Conservation (phyloP, 2,113 vertebrate species). For the Saguinus midas region DNA sequence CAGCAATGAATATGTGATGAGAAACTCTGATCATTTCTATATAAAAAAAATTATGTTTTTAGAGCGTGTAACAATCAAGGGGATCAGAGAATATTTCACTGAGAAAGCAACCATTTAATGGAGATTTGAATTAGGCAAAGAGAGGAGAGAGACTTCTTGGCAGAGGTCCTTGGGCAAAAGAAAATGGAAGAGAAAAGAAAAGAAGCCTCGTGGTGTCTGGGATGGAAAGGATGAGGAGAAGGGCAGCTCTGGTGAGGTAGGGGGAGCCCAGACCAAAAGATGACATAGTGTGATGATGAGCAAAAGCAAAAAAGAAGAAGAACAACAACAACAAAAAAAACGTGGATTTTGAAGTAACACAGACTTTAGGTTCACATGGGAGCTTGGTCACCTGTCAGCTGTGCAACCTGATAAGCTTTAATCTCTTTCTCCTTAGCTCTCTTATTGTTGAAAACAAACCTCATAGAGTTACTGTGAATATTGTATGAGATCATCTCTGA, state of each 20-base stretch:
- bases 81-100: neutral
- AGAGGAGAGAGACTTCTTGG: neutral
- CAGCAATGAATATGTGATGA: neutral
- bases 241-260: neutral
- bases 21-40: neutral
- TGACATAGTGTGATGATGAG: too few relatives aligned
- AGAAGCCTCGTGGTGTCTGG: neutral
- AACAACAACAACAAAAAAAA: neutral
- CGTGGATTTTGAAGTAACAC: neutral
- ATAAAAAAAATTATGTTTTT: neutral
- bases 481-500: neutral
- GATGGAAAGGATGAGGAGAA: neutral
- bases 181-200: neutral
- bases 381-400: neutral
- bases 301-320: neutral
- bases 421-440: neutral
- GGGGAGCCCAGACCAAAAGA: neutral
- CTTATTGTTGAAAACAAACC: neutral
- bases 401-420: neutral
- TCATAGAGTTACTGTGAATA: neutral
- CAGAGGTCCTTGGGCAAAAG: neutral
- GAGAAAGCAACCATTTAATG: neutral
- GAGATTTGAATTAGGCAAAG: neutral
- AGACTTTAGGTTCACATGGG: neutral
- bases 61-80: neutral